These are phyloP conservation scores for Meandrina meandrites DNA, from an alignment of 92 coral and sea anemone genomes.

Conservation along the genomic window DNA sequence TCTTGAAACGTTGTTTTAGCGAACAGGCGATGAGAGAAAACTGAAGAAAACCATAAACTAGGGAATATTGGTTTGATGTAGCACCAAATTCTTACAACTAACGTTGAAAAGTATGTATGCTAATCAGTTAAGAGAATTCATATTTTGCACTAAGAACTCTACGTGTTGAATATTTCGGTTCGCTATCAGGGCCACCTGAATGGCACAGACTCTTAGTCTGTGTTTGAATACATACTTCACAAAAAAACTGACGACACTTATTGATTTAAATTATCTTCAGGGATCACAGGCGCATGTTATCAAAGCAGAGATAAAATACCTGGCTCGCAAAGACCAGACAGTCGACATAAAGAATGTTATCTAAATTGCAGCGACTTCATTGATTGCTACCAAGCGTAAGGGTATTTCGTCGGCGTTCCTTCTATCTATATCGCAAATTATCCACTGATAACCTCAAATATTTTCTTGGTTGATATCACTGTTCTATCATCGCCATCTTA, in stretches of 20 bases:
- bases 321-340: neutral
- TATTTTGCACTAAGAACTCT: neutral
- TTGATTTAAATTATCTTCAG: neutral
- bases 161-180: neutral
- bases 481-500: neutral
- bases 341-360: neutral
- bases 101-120: neutral
- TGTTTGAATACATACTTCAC: neutral
- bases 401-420: neutral
- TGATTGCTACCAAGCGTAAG: neutral
- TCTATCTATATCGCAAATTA: neutral
- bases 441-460: constrained; percentile 2
- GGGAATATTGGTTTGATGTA: neutral
- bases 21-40: too few species aligned
- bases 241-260: constrained; percentile 24
- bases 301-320: constrained; percentile 14
- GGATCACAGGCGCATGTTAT: neutral
- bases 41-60: neutral
- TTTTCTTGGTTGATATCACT: neutral
- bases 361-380: neutral
- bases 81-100: neutral
- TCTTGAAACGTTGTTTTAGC: neutral
- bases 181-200: neutral
- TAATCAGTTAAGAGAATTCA: neutral
- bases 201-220: constrained; percentile 10